A percentile compares a stretch with the other conserved stretches of the same genome.
Evolutionary conservation across 2,888 invertebrate genomes (phyloP).

Genomic region (Corythucha ciliata): DNA sequence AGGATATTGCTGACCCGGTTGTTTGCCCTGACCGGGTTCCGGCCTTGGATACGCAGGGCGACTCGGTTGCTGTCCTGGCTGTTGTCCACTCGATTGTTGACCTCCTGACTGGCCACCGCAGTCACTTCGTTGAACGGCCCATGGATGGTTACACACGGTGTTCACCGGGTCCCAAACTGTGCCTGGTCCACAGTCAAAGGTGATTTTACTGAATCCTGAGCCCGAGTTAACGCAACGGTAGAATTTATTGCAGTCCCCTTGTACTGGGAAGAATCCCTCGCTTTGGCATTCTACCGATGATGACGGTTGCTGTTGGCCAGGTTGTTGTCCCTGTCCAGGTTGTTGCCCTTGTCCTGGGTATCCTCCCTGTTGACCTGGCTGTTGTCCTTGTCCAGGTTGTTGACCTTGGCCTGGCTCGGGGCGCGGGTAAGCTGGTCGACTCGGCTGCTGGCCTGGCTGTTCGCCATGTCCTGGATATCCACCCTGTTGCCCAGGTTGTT

Average conservation of each 20-base stretch:
- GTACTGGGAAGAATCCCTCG: slow-evolving; percentile 56
- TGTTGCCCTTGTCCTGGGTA: slow-evolving; percentile 11
- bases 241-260: slow-evolving; percentile 53
- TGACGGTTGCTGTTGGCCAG: slow-evolving; percentile 20
- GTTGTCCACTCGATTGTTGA: slow-evolving; percentile 12
- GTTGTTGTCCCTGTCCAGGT: slow-evolving; percentile 17
- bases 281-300: slow-evolving; percentile 41
- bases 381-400: slow-evolving; percentile 16
- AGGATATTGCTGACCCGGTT: slow-evolving; percentile 26
- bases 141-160: slow-evolving; percentile 52
- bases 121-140: slow-evolving; percentile 43
- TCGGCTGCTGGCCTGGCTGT: slow-evolving; percentile 15
- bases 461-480: slow-evolving; percentile 13
- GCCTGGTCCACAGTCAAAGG: slow-evolving; percentile 55
- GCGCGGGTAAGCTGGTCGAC: neutral
- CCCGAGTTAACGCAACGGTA: slow-evolving; percentile 53
- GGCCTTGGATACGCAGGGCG: neutral
- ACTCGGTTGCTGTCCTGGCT: slow-evolving; percentile 14
- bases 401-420: slow-evolving; percentile 13
- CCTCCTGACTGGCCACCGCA: slow-evolving; percentile 27
- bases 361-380: slow-evolving; percentile 17
- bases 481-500: slow-evolving; percentile 22
- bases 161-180: slow-evolving; percentile 61
- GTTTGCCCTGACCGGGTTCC: slow-evolving; percentile 15
- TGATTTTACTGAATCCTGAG: slow-evolving; percentile 45